A percentile compares a stretch with the other conserved stretches of the same genome.
phyloP scores from a whole-genome alignment of 92 coral and sea anemone genomes.

The Epizoanthus fatuus region DNA sequence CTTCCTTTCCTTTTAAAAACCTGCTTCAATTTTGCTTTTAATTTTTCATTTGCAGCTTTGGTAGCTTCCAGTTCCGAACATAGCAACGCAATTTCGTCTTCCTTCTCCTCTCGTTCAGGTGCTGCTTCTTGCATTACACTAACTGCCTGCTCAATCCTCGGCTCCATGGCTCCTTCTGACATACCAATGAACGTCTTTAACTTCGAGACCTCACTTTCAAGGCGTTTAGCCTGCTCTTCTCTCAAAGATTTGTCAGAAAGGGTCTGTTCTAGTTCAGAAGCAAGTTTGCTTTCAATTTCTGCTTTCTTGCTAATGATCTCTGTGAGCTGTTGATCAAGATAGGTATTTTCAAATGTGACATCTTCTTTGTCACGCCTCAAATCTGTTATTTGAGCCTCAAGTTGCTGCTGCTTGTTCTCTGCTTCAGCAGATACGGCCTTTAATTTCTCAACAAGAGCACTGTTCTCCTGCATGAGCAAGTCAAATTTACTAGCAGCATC shows the following conservation, averaged over 20 bases:
- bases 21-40: conserved; percentile 77
- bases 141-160: conserved; percentile 19
- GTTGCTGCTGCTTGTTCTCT: not conserved
- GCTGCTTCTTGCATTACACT: conserved; percentile 16
- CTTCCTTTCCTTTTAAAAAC: conserved; percentile 72
- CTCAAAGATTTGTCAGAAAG: conserved; percentile 2
- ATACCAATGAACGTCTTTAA: conserved; percentile 1
- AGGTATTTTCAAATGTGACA: not conserved
- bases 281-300: conserved; percentile 8
- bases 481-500: not conserved
- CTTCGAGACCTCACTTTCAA: not conserved
- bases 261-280: conserved; percentile 19
- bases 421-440: not conserved
- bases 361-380: conserved; percentile 19
- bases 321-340: conserved; percentile 17
- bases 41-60: conserved; percentile 80
- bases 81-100: conserved; percentile 10
- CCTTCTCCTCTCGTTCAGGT: not conserved
- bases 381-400: conserved; percentile 17
- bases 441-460: conserved; percentile 4
- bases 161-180: not conserved
- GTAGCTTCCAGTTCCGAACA: conserved; percentile 61
- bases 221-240: conserved; percentile 5
- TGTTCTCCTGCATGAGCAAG: conserved; percentile 5
- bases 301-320: conserved; percentile 13